Evolutionary conservation across 2,113 vertebrate genomes (phyloP), one percentile per base, ranked within the genome.

Genomic region (Scomber colias): DNA sequence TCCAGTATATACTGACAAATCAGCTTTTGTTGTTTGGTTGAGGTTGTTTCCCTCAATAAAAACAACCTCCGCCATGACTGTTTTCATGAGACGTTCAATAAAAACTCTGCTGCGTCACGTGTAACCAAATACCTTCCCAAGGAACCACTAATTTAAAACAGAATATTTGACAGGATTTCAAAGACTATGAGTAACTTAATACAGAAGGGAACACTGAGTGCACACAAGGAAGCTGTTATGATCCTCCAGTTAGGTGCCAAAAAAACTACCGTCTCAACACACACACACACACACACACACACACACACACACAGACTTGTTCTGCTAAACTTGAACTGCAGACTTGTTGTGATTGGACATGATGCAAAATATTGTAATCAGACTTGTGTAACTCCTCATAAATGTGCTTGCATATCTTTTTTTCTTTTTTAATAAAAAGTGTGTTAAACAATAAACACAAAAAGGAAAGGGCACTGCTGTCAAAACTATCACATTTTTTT

Each of bases 131-230:
- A 59, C 11, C 40, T n/a, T 55, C 40, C 40, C 2, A 31, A 55
- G 0, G 51, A 75, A 51, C 12, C 6, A 4, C 65, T 57, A 50
- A 79, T 49, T 44, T 65, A 21, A 65, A 75, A 11, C 71, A 75
- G 19, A 64, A 0, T 50, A 31, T 56, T 49, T 4, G 27, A 71
- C 19, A 9, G 35, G 17, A 19, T 55, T 68, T 0, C 44, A 64
- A 59, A 64, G 40, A 5, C 19, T 59, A 4, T 0, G 14, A 15
- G 61, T 56, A 45, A 60, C 11, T 54, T 0, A 27, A 48, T 0
- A 30, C 11, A 74, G 12, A 70, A 75, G 53, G 27, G 67, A 19
- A 56, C 48, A 61, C 15, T 11, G 59, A 19, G 65, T 53, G 27
- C 66, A 69, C 49, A 68, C 30, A 8, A 53, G 66, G 44, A 56